Conservation (phyloP, 2,113 vertebrate genomes). For the Syngnathoides biaculeatus region DNA sequence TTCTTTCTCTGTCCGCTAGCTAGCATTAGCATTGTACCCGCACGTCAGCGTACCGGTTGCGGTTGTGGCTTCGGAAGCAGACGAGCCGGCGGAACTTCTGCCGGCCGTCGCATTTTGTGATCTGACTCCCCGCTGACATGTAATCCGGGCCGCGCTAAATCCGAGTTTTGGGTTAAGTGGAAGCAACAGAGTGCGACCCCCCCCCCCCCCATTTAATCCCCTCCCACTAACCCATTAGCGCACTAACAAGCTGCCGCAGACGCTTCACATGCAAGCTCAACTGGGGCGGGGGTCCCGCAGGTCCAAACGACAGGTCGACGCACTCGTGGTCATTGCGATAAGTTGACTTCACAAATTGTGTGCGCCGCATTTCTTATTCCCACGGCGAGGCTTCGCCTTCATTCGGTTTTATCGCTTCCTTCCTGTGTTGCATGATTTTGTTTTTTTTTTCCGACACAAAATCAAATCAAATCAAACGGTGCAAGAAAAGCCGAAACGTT, state of each 20-base stretch:
- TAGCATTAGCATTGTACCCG: too few relatives aligned
- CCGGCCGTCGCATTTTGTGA: not conserved
- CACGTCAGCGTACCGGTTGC: too few relatives aligned
- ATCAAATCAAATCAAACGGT: too few relatives aligned
- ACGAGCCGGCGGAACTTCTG: not conserved
- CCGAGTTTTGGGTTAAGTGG: slow-evolving; percentile 43
- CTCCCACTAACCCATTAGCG: not conserved
- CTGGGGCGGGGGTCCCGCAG: not conserved
- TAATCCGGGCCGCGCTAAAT: slow-evolving; percentile 17
- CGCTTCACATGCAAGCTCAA: slow-evolving; percentile 5
- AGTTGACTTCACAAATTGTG: slow-evolving; percentile 47
- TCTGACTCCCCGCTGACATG: slow-evolving; percentile 12
- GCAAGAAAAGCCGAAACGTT: too few relatives aligned
- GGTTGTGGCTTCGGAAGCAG: not conserved
- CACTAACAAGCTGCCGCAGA: slow-evolving; percentile 22
- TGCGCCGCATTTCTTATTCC: slow-evolving; percentile 18
- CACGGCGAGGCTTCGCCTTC: not conserved
- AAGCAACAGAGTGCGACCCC: slow-evolving; percentile 24
- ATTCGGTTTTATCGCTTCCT: not conserved
- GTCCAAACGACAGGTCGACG: slow-evolving; percentile 31
- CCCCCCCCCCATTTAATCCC: slow-evolving; percentile 31
- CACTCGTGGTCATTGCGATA: slow-evolving; percentile 53
- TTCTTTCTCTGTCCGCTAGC: too few relatives aligned
- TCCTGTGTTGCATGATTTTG: not conserved
- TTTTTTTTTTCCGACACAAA: too few relatives aligned